Evolutionary conservation across 2,113 vertebrate species (phyloP), one percentile per base, ranked within the genome.

Genomic region (Gobio gobio): DNA sequence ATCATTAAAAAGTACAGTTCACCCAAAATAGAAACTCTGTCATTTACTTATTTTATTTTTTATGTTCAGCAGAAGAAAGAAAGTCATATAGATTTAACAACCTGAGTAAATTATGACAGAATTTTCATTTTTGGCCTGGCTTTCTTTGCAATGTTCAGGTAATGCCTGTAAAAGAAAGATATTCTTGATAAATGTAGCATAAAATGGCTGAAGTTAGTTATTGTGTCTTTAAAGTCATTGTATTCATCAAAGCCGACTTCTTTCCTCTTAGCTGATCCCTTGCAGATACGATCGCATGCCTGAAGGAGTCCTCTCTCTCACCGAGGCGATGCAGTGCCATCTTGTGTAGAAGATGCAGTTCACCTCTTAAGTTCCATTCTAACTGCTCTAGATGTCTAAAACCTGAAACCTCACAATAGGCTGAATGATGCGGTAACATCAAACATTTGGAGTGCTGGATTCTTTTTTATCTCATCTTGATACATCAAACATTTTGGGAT

Each of bases 291-390:
- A 89, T 89, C 16, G 18, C 82, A 87, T 87, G 80, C 87, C 87
- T 79, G 73, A 61, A 89, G 87, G 86, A 54, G 78, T n/a, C 61
- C 76, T 83, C 16, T 79, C 56, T 87, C 77, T 81, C 51, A 77
- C 85, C 83, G 83, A 94, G 90, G 95, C 68, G 86, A 90, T 90
- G 94, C 92, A 95, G 92, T 95, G 94, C 94, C 95, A 95, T 93
- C 94, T 95, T 91, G 93, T 94, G 94, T 91, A 88, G 87, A 88
- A 91, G 82, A 54, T 77, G 86, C 90, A 83, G 78, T 88, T 79
- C 61, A 89, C 47, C 82, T 83, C 80, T 56, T 49, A 87, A 36
- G 40, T 45, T 75, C 85, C 77, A 86, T 56, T n/a, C 51, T 3
- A 26, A 33, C 83, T 70, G 33, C 10, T 79, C 72, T 83, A 83